Conservation (phyloP, 2,888 invertebrate genomes). For the Gonocerus acuteangulatus region DNA sequence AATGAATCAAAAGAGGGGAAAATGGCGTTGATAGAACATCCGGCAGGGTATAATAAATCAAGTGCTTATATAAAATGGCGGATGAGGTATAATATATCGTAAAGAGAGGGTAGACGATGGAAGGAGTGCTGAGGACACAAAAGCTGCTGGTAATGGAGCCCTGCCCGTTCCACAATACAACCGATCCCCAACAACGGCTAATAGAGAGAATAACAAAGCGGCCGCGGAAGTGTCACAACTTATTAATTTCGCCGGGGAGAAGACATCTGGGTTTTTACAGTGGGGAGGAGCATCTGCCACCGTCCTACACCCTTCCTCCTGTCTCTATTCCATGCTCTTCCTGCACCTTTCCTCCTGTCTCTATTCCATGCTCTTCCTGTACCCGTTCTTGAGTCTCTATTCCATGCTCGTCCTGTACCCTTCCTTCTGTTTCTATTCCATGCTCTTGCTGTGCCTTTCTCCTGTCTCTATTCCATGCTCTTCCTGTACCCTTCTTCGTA, state of each 20-base stretch:
- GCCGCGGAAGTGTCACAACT: slow-evolving; percentile 21
- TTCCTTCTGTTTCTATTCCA: no score
- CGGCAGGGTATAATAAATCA: slow-evolving; percentile 22
- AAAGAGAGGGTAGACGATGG: background rate
- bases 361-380: background rate
- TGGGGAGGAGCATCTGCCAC: background rate
- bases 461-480: no score
- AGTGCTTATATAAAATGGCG: slow-evolving; percentile 23
- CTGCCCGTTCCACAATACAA: slow-evolving; percentile 11
- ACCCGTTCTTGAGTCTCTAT: no score
- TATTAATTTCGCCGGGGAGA: slow-evolving; percentile 15
- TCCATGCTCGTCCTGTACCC: no score
- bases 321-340: background rate
- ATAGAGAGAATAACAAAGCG: slow-evolving; percentile 13
- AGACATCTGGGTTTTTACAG: background rate
- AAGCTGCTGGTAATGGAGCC: slow-evolving; percentile 9
- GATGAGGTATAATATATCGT: slow-evolving; percentile 5
- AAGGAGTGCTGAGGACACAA: slow-evolving; percentile 3
- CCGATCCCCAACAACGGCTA: slow-evolving; percentile 7
- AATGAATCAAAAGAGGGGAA: background rate
- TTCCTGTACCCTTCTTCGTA: no score
- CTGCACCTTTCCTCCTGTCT: background rate
- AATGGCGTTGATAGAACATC: slow-evolving; percentile 6
- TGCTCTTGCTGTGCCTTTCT: no score
- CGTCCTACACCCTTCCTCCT: no score